phyloP scores from a whole-genome alignment of 2,888 invertebrate species.

The Nebria salina region DNA sequence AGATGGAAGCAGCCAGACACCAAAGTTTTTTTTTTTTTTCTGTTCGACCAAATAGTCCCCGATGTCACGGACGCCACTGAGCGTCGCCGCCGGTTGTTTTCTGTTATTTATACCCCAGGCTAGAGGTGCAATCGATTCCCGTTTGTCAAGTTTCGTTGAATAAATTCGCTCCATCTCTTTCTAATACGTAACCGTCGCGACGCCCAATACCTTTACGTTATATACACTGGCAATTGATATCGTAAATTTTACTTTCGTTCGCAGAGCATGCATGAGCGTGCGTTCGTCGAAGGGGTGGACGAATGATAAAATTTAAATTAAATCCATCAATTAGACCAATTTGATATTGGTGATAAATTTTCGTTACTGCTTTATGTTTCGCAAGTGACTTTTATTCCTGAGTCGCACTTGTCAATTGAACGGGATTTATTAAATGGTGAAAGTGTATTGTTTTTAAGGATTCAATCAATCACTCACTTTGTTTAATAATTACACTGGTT shows the following conservation, averaged over 20 bases:
- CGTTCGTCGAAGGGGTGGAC: background rate
- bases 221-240: slow-evolving; percentile 26
- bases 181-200: slow-evolving; percentile 14
- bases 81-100: slow-evolving; percentile 31
- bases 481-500: no score
- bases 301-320: slow-evolving; percentile 45
- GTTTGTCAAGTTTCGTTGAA: slow-evolving; percentile 45
- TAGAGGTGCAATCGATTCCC: slow-evolving; percentile 43
- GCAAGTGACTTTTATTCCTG: background rate
- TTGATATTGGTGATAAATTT: slow-evolving; percentile 9
- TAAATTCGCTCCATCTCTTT: slow-evolving; percentile 42
- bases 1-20: slow-evolving; percentile 8
- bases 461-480: no score
- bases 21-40: background rate
- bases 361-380: background rate
- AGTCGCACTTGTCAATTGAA: background rate
- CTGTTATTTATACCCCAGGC: slow-evolving; percentile 40
- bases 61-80: slow-evolving; percentile 11
- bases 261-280: slow-evolving; percentile 17
- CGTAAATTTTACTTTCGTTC: slow-evolving; percentile 43
- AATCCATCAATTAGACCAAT: slow-evolving; percentile 43
- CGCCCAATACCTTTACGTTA: background rate
- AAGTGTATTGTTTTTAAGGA: no score
- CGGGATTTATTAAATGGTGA: no score
- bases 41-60: background rate